A percentile compares a stretch with the other conserved stretches of the same genome.
Conservation (phyloP, 2,888 invertebrate species). For the Aphidius colemani region DNA sequence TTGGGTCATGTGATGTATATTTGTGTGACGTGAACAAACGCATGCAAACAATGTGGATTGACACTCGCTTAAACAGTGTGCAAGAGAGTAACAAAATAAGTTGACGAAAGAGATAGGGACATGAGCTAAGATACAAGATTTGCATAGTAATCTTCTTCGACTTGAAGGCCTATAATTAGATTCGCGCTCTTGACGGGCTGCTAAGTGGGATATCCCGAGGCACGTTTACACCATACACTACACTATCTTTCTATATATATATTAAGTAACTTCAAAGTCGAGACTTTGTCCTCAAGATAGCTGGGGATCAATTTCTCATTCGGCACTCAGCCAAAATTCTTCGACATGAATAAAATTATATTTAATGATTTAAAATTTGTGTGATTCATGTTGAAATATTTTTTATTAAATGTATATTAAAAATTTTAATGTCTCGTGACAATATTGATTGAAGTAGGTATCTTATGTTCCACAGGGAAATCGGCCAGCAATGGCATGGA, state of each 20-base stretch:
- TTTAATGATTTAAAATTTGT: background rate
- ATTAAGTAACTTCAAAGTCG: slow-evolving; percentile 1
- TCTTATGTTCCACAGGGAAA: slow-evolving; percentile 57
- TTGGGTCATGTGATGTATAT: too few relatives aligned
- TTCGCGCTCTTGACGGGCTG: slow-evolving; percentile 42
- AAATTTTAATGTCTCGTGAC: slow-evolving; percentile 33
- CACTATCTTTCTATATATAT: background rate
- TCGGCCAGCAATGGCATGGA: slow-evolving; percentile 57
- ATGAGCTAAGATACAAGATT: slow-evolving; percentile 35
- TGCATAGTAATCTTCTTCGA: slow-evolving; percentile 48
- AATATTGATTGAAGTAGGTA: slow-evolving; percentile 58
- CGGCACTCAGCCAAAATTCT: slow-evolving; percentile 11
- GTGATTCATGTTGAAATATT: background rate
- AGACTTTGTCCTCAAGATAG: slow-evolving; percentile 12
- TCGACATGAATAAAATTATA: background rate
- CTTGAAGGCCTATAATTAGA: slow-evolving; percentile 49
- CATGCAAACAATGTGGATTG: slow-evolving; percentile 48
- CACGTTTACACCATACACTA: slow-evolving; percentile 1
- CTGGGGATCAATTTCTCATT: slow-evolving; percentile 1
- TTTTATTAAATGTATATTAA: background rate
- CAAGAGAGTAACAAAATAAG: too few relatives aligned
- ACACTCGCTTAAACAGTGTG: slow-evolving; percentile 43
- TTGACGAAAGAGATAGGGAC: too few relatives aligned
- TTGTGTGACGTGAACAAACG: slow-evolving; percentile 2
- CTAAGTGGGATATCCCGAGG: slow-evolving; percentile 36